Evolutionary conservation across 2,888 invertebrate genomes (phyloP).

Genomic region (Podabrus alpinus): DNA sequence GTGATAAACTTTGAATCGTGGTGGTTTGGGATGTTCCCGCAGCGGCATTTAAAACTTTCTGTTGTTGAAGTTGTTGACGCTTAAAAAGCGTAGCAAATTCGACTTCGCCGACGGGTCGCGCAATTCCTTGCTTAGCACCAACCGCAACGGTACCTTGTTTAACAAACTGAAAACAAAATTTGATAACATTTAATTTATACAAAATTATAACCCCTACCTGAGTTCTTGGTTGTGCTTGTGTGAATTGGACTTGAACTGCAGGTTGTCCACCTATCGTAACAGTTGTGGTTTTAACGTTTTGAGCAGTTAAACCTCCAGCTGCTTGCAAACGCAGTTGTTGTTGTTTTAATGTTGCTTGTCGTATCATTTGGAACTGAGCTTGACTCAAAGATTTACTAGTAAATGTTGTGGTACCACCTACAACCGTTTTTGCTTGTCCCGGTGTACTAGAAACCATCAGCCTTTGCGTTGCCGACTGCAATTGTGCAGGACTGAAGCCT

Average conservation of each 20-base stretch:
- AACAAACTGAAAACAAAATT: slow-evolving; percentile 43
- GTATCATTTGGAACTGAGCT: slow-evolving; percentile 65
- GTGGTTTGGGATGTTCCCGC: slow-evolving; percentile 44
- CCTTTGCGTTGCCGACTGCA: slow-evolving; percentile 57
- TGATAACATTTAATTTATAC: background rate
- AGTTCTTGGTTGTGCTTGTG: slow-evolving; percentile 48
- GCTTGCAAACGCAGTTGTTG: slow-evolving; percentile 52
- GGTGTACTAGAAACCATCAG: slow-evolving; percentile 50
- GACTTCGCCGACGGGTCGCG: slow-evolving; percentile 57
- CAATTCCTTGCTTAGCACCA: slow-evolving; percentile 48
- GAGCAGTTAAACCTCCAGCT: slow-evolving; percentile 39
- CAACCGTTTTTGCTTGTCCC: slow-evolving; percentile 48
- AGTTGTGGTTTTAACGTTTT: slow-evolving; percentile 49
- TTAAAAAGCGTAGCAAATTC: slow-evolving; percentile 61
- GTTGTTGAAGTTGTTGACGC: slow-evolving; percentile 51
- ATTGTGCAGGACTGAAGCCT: slow-evolving; percentile 50
- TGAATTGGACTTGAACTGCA: slow-evolving; percentile 51
- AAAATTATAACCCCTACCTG: slow-evolving; percentile 23
- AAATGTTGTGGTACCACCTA: slow-evolving; percentile 42
- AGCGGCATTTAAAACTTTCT: slow-evolving; percentile 45
- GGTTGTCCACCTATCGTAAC: slow-evolving; percentile 47
- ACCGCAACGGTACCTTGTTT: slow-evolving; percentile 53
- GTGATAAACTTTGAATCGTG: slow-evolving; percentile 49
- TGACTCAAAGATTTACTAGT: slow-evolving; percentile 60
- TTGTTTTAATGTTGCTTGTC: slow-evolving; percentile 57